Conservation (phyloP, 2,888 invertebrate species). For the Tipula confusa region DNA sequence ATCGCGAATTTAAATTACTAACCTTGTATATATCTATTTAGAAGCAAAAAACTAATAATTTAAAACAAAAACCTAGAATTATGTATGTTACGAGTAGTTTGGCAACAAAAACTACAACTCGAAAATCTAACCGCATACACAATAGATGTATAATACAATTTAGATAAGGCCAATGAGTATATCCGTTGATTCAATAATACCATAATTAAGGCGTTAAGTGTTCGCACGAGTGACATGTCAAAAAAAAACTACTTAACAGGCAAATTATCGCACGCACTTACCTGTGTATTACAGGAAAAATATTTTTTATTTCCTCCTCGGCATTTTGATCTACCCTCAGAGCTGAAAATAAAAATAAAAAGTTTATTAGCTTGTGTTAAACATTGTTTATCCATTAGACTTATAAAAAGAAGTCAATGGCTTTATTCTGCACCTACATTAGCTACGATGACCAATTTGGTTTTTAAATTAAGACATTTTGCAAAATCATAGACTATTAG, state of each 20-base stretch:
- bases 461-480: too few relatives aligned
- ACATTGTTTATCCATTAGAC: background rate
- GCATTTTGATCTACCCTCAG: constrained; percentile 62
- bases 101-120: background rate
- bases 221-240: too few relatives aligned
- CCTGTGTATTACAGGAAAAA: constrained; percentile 88
- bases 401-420: background rate
- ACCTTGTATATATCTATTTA: background rate
- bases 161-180: background rate
- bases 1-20: background rate
- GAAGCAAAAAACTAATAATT: background rate
- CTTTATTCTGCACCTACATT: too few relatives aligned
- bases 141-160: background rate
- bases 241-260: too few relatives aligned
- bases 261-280: constrained; percentile 42
- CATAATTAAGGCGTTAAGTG: background rate
- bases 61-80: background rate
- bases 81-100: background rate
- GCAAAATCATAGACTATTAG: too few relatives aligned
- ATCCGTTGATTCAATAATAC: background rate
- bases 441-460: too few relatives aligned
- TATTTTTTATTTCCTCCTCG: constrained; percentile 75
- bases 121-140: background rate
- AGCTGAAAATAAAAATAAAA: constrained; percentile 49
- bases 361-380: background rate